Evolutionary conservation across 2,888 invertebrate species (phyloP), one percentile per base, ranked within the genome.

Genomic region (Liposcelis brunnea): DNA sequence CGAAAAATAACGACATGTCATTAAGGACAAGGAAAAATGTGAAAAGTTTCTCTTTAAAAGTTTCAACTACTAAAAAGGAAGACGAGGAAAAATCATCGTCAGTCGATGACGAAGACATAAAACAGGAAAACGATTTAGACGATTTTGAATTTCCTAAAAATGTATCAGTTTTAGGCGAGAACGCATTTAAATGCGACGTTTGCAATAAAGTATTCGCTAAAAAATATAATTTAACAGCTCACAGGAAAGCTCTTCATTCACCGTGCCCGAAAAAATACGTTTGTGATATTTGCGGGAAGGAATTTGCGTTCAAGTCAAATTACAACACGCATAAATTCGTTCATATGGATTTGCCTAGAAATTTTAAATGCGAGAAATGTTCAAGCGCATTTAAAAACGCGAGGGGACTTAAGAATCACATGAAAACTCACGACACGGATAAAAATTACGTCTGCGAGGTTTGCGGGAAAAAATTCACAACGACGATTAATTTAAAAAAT

Each of bases 381-480:
- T 12, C 15, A 6, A 19, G 18, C 19, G 40, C 40, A 6, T 40
- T 40, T 11, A 40, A 40, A 19, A 40, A n/a, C 16, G 16, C 40
- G 16, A 16, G 40, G n/a, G 19, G 18, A 6, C 11, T 40, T 3
- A 40, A 14, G 16, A 14, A 18, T 18, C 40, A 40, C 11, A 6
- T 40, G n/a, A 40, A 14, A 19, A 40, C 40, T 6, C 40, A 40
- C 21, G 18, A 40, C 12, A 40, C 40, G 16, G 16, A 40, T 19
- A 40, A 40, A 40, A 40, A 40, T 21, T 40, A 18, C 40, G 40
- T 40, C 7, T 51, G 51, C n/a, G 37, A 49, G 4, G 47, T 48
- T 2, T 51, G 51, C 15, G 50, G 51, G 8, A 51, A 51, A 43
- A 26, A 49, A 42, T 51, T 51, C 15, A 37, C 48, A 3, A 45